Evolutionary conservation across 2,888 invertebrate genomes (phyloP).

Genomic region (Lottia scabra): DNA sequence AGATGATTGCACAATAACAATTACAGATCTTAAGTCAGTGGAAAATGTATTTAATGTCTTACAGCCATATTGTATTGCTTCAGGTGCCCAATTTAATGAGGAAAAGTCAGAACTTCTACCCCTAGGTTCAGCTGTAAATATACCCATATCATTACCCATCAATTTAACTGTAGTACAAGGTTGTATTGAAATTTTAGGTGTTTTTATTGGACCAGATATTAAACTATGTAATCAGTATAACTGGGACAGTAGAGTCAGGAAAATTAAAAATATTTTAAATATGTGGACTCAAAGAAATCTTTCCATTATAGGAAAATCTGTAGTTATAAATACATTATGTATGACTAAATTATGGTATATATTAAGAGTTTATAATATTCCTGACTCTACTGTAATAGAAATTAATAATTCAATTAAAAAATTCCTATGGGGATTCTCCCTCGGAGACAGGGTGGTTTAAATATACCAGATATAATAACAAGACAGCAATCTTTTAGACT

Average conservation of each 20-base stretch:
- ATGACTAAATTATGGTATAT: not conserved
- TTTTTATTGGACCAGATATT: not conserved
- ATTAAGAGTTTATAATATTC: not conserved
- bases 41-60: not conserved
- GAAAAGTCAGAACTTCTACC: not conserved
- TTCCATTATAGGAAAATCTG: not conserved
- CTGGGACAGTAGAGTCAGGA: not conserved
- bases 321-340: not conserved
- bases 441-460: not conserved
- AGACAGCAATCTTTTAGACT: not conserved
- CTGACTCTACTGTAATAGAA: not conserved
- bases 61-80: not conserved
- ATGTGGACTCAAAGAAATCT: not conserved
- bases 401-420: not conserved
- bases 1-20: not conserved
- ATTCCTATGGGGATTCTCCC: not conserved
- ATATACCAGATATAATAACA: not conserved
- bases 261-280: not conserved
- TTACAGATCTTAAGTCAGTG: not conserved
- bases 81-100: not conserved
- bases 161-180: not conserved
- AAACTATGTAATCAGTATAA: not conserved
- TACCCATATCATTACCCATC: not conserved
- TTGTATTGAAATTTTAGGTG: not conserved
- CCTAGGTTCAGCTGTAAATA: not conserved